Conservation (phyloP, 2,888 invertebrate genomes). For the Tiliacea aurago region DNA sequence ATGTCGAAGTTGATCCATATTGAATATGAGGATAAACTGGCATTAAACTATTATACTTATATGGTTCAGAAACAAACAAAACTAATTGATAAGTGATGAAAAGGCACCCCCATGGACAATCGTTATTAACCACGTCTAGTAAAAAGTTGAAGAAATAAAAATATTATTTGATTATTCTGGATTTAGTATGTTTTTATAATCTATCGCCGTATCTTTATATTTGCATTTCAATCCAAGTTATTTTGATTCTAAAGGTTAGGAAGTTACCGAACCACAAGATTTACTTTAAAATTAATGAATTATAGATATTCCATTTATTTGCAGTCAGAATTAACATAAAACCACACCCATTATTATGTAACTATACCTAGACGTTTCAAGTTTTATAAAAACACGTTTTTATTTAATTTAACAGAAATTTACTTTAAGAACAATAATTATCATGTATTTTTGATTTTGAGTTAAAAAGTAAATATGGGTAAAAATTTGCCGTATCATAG, state of each 20-base stretch:
- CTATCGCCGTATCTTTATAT: background rate
- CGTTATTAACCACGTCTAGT: background rate
- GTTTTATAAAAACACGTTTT: slow-evolving; percentile 22
- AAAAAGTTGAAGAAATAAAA: background rate
- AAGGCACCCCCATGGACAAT: background rate
- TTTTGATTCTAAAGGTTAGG: background rate
- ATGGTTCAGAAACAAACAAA: background rate
- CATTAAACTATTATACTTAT: background rate
- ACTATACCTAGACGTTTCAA: background rate
- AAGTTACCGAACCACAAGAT: background rate
- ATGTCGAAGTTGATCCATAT: background rate
- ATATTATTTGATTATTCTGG: background rate
- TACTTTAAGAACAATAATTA: background rate
- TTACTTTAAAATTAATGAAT: background rate
- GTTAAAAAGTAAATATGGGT: background rate
- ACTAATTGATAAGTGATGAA: background rate
- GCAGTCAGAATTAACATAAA: slow-evolving; percentile 7
- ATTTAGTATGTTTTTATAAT: background rate
- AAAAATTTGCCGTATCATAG: slow-evolving; percentile 1
- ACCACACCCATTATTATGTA: slow-evolving; percentile 12
- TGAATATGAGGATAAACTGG: background rate
- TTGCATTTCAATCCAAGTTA: background rate
- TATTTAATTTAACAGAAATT: background rate
- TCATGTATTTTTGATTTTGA: background rate
- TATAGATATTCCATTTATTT: background rate